Evolutionary conservation across 1,140 invertebrate species (phyloP), one percentile per base, ranked within the genome.

Genomic region (Arion vulgaris): DNA sequence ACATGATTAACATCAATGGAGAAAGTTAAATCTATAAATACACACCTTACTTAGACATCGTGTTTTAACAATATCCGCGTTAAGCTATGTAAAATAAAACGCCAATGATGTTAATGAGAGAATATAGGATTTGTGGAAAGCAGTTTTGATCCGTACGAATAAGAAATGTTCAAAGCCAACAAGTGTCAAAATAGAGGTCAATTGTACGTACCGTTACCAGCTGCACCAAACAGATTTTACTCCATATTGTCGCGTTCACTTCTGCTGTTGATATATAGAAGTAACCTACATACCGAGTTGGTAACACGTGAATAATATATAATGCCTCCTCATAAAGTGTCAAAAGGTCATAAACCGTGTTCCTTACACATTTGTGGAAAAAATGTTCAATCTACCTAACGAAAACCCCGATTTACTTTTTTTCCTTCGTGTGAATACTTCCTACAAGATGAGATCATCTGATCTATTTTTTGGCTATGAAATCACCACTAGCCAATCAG

Each of bases 361-460:
- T 73, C 23, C 19, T 1, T 28, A 19, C 28, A 71, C 34, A 23
- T 73, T 73, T 23, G 39, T 32, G 15, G 7, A 73, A 73, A 41
- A 7, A 39, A 5, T 39, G 5, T 39, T 39, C 41, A 41, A 39
- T 26, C 34, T 9, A 38, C 71, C 71, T 17, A 39, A 41, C 15
- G 38, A 73, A 28, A n/a, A n/a, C 11, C 26, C 71, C 38, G 71
- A 26, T 49, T 73, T 73, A 5, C 41, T 73, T 38, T 73, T 73
- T 15, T 73, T 11, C 32, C 41, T 7, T 41, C 38, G 0, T 39
- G 36, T 11, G 5, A 23, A 41, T 38, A 41, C 38, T 73, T 73
- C 71, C 71, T 73, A 5, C 45, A 28, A 9, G 49, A 76, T 76
- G 74, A 76, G 74, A 76, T 76, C 74, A 76, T 76, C 74, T 32